Percentiles rank a stretch among this genome's conserved stretches.
phyloP scores from a whole-genome alignment of 1,140 invertebrate genomes.

The Brachionus rotundiformis region DNA sequence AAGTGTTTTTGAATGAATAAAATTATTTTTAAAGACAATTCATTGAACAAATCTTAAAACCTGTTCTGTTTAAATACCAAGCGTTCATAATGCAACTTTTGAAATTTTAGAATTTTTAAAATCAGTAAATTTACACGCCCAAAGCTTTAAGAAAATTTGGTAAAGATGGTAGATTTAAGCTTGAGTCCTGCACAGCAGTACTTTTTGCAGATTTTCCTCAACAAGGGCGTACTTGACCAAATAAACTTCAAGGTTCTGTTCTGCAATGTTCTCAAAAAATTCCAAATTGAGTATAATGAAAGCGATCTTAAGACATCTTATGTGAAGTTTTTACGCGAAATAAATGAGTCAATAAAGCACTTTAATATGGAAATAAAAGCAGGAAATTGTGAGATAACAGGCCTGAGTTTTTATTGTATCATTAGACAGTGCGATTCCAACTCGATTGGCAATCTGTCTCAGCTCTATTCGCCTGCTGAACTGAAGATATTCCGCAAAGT shows the following conservation, averaged over 20 bases:
- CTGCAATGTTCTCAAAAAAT: slow-evolving; percentile 47
- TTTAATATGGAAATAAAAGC: slow-evolving; percentile 49
- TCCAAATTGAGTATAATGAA: slow-evolving; percentile 35
- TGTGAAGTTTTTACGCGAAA: slow-evolving; percentile 48
- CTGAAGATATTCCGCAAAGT: slow-evolving; percentile 45
- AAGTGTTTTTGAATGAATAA: neutral
- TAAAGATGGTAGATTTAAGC: neutral
- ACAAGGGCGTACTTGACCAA: slow-evolving; percentile 35
- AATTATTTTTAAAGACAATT: neutral
- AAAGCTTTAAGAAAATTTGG: neutral
- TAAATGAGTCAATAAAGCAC: slow-evolving; percentile 23
- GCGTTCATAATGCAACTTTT: neutral
- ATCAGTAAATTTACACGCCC: slow-evolving; percentile 44
- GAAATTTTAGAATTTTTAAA: neutral
- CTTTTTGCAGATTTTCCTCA: slow-evolving; percentile 43
- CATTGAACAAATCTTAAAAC: neutral
- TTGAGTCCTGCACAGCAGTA: slow-evolving; percentile 43
- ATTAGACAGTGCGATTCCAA: slow-evolving; percentile 24
- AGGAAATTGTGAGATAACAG: slow-evolving; percentile 46
- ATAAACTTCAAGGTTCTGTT: slow-evolving; percentile 43
- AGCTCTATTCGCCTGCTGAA: neutral
- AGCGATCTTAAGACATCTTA: neutral
- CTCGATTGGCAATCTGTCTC: neutral
- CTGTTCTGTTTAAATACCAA: neutral
- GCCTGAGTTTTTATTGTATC: slow-evolving; percentile 37